Conservation (phyloP, 1,140 invertebrate genomes). For the Caenorhabditis brenneri region DNA sequence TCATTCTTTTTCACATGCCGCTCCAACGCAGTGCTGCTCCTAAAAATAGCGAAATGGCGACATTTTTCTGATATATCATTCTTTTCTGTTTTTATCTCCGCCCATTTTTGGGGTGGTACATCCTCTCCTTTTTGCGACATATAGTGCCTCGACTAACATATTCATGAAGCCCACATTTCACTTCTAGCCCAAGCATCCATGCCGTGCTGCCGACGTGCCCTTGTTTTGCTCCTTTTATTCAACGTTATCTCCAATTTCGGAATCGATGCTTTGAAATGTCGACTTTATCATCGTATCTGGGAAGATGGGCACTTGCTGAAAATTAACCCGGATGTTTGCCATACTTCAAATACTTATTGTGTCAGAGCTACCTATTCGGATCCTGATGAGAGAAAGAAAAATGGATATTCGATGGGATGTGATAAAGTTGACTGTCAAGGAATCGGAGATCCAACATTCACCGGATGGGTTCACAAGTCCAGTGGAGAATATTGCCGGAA, state of each 20-base stretch:
- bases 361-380: constrained; percentile 51
- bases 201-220: constrained; percentile 24
- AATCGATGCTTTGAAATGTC: constrained; percentile 42
- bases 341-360: constrained; percentile 36
- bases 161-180: constrained; percentile 38
- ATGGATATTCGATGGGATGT: constrained; percentile 53
- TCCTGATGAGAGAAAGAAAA: constrained; percentile 37
- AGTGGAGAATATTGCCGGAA: constrained; percentile 36
- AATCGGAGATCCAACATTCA: constrained; percentile 11
- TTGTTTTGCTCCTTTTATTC: constrained; percentile 26
- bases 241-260: background rate
- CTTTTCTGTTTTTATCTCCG: constrained; percentile 11
- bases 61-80: constrained; percentile 29
- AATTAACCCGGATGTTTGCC: constrained; percentile 46
- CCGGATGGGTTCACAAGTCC: constrained; percentile 10
- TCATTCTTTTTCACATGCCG: background rate
- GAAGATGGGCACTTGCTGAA: constrained; percentile 43
- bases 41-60: constrained; percentile 21
- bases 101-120: constrained; percentile 18
- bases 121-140: background rate
- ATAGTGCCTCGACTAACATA: constrained; percentile 31
- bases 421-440: constrained; percentile 52
- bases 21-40: background rate
- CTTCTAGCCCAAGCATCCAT: constrained; percentile 23
- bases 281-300: constrained; percentile 41